Conservation (phyloP, 2,113 vertebrate species). For the Ursus arctos region DNA sequence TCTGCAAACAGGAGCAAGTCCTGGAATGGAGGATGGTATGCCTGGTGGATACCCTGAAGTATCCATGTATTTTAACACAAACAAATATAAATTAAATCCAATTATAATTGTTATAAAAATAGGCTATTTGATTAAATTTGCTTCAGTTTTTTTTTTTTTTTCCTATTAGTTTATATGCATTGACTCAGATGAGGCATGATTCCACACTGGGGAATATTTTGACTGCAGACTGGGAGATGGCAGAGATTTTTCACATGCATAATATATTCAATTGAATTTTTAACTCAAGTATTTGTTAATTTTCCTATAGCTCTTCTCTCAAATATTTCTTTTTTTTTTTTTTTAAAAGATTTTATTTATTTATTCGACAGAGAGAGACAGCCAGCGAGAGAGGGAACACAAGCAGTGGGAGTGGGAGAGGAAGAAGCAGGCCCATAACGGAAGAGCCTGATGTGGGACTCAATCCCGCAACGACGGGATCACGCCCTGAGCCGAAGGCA, state of each 20-base stretch:
- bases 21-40: background rate
- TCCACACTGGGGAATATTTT: background rate
- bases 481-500: too few species aligned
- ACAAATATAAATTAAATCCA: background rate
- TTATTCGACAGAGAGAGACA: too few species aligned
- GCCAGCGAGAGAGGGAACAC: too few species aligned
- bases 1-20: background rate
- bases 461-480: too few species aligned
- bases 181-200: background rate
- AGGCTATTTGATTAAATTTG: background rate
- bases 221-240: background rate
- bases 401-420: too few species aligned
- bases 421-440: too few species aligned
- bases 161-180: background rate
- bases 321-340: background rate
- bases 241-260: background rate
- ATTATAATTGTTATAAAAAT: background rate
- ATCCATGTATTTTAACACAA: background rate
- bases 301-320: background rate
- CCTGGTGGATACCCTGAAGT: background rate
- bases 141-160: background rate
- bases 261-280: background rate
- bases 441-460: too few species aligned
- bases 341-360: too few species aligned
- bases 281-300: background rate